Evolutionary conservation across 2,888 invertebrate species (phyloP), one percentile per base, ranked within the genome.

Genomic region (Ametastegia equiseti): DNA sequence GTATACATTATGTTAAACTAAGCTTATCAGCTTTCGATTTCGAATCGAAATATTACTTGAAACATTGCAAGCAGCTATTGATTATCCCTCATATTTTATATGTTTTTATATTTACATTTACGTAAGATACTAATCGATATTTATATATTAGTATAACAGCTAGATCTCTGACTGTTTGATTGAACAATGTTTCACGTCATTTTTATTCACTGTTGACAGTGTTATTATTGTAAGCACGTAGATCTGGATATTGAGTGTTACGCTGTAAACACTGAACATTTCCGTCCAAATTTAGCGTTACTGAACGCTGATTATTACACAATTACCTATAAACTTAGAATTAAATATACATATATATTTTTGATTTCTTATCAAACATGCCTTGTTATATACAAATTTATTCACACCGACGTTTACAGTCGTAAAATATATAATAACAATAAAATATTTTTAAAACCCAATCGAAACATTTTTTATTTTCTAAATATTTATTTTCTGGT

Each of bases 221-320:
- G 42, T 57, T 42, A 60, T 63, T 42, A 60, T 42, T n/a, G 45
- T 19, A 19, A 13, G 4, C 36, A 78, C 19, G 13, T 33, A 19
- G 47, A 77, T 30, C n/a, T 60, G 36, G 47, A 33, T 77, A 13
- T 33, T 63, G n/a, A 75, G 50, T 23, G 15, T 71, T 42, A 9
- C 19, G 23, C 15, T 57, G 30, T 77, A 45, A 47, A 75, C 47
- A 30, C 60, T 65, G 47, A 47, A 81, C 30, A 4, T 27, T 77
- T 77, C 81, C 77, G 81, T 81, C 81, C 81, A 77, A 65, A 75
- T 63, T 42, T 57, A 33, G 78, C 27, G 36, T 27, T 65, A 42
- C 33, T 54, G 5, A 60, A 33, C 39, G 27, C 63, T 60, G 45
- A 23, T 78, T 30, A 60, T 57, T 36, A 42, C 27, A 60, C 50